Percentiles rank a stretch among this genome's conserved stretches.
phyloP scores from a whole-genome alignment of 2,888 invertebrate genomes.

The Thereva nobilitata region DNA sequence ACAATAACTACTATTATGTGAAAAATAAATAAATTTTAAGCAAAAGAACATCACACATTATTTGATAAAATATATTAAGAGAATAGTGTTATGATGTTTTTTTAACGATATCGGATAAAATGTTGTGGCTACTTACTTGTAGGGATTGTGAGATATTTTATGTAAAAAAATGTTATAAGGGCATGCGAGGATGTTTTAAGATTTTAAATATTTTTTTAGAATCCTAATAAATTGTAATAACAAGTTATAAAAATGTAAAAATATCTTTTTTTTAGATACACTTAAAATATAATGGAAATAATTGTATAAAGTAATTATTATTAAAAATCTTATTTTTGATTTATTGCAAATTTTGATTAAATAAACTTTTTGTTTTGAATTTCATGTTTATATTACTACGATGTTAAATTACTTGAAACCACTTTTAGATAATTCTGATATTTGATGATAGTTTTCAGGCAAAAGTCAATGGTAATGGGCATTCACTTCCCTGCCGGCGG shows the following conservation, averaged over 20 bases:
- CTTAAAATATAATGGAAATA: constrained; percentile 9
- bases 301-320: constrained; percentile 21
- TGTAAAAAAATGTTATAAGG: constrained; percentile 3
- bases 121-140: constrained; percentile 19
- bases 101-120: constrained; percentile 7
- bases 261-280: constrained; percentile 22
- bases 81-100: constrained; percentile 21
- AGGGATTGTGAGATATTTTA: constrained; percentile 19
- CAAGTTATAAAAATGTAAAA: constrained; percentile 10
- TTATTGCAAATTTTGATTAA: constrained; percentile 23
- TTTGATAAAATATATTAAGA: background rate
- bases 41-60: no score
- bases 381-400: background rate
- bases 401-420: no score
- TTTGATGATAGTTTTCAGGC: no score
- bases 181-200: constrained; percentile 13
- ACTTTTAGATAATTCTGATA: no score
- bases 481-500: no score
- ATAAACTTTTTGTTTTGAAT: constrained; percentile 27
- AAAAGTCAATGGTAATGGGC: no score
- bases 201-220: constrained; percentile 14
- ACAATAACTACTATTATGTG: constrained; percentile 30
- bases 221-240: constrained; percentile 25
- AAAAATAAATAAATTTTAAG: constrained; percentile 17
- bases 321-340: constrained; percentile 8